Percentiles rank a stretch among this genome's conserved stretches.
Evolutionary conservation across 2,888 invertebrate genomes (phyloP).

Genomic region (Dolichopus griseipennis): DNA sequence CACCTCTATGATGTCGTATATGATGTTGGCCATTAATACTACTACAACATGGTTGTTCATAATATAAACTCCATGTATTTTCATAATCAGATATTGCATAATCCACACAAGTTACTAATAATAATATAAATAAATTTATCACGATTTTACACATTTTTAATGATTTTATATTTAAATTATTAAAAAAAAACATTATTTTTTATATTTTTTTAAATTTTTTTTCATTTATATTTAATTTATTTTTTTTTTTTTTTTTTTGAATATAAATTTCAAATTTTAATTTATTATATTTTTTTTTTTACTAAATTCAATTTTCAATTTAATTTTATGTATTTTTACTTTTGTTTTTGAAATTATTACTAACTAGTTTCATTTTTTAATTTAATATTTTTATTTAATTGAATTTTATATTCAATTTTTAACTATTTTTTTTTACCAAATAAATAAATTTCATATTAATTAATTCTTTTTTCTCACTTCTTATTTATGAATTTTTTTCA

Average conservation of each 20-base stretch:
- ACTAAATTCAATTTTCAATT: background rate
- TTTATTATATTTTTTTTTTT: slow-evolving; percentile 16
- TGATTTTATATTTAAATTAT: slow-evolving; percentile 8
- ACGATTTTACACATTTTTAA: slow-evolving; percentile 1
- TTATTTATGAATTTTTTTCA: no score
- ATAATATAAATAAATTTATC: slow-evolving; percentile 20
- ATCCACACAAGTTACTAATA: slow-evolving; percentile 39
- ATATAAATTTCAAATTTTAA: no score
- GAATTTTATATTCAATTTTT: no score
- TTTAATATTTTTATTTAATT: no score
- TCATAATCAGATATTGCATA: slow-evolving; percentile 48
- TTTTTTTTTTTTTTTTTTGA: no score
- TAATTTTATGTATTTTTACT: no score
- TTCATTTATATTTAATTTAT: no score
- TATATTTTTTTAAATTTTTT: background rate
- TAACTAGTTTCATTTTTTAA: no score
- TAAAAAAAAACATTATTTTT: slow-evolving; percentile 16
- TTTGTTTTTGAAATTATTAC: no score
- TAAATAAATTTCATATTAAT: no score
- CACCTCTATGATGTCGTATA: slow-evolving; percentile 66
- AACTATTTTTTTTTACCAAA: no score
- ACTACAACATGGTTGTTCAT: slow-evolving; percentile 65
- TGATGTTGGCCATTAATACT: slow-evolving; percentile 53
- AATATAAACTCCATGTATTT: slow-evolving; percentile 62
- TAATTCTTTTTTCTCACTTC: no score